Conservation (phyloP, 1,140 invertebrate species). For the Heliothis subflexa region DNA sequence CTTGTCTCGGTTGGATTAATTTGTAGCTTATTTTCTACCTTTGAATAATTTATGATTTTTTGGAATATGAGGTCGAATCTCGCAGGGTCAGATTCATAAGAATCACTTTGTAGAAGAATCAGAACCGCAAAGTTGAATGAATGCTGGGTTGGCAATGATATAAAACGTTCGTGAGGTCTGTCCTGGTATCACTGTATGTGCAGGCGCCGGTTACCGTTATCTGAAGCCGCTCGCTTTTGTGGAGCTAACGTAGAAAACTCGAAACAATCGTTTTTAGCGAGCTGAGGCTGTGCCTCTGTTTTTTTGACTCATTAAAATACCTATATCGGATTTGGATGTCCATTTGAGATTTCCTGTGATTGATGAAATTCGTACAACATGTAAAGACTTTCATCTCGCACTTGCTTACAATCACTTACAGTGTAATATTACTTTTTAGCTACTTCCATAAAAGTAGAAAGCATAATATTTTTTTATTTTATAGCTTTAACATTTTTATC, state of each 20-base stretch:
- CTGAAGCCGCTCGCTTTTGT: background rate
- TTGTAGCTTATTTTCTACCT: background rate
- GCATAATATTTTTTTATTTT: constrained; percentile 22
- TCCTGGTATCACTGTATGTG: constrained; percentile 1
- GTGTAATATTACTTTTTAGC: background rate
- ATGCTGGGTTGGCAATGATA: background rate
- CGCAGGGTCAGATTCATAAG: too few relatives aligned
- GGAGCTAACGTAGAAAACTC: background rate
- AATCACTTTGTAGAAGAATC: too few relatives aligned
- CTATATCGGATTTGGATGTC: too few relatives aligned
- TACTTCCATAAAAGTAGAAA: constrained; percentile 32
- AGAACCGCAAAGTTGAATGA: too few relatives aligned
- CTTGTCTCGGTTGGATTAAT: background rate
- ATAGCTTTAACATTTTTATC: constrained; percentile 8
- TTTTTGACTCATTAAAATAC: background rate
- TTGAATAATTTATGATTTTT: too few relatives aligned
- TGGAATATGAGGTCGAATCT: too few relatives aligned
- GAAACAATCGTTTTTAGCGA: too few relatives aligned
- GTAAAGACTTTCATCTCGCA: constrained; percentile 2
- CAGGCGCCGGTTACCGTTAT: constrained; percentile 11
- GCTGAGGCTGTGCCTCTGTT: background rate
- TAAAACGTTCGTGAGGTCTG: background rate
- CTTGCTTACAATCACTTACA: background rate
- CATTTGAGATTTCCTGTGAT: too few relatives aligned
- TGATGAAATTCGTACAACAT: background rate